These are phyloP conservation scores for Platyrinchus mystaceus DNA, from an alignment of 2,797 vertebrate genomes.

Conservation along the genomic window DNA sequence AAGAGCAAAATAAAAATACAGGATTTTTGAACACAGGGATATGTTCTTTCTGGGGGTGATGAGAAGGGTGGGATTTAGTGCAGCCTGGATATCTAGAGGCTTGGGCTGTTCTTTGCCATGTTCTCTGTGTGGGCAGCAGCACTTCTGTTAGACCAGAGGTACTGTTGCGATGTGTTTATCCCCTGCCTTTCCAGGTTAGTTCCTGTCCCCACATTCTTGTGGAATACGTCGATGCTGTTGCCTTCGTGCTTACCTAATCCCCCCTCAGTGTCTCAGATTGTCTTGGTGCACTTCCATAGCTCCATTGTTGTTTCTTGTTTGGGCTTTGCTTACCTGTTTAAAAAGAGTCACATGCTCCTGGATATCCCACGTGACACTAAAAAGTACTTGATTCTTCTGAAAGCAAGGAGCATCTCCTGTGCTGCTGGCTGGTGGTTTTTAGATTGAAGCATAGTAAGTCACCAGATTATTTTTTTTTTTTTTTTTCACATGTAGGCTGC, in stretches of 20 bases:
- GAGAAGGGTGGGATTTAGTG: background rate
- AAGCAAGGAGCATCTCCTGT: background rate
- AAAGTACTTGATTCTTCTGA: background rate
- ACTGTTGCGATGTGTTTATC: background rate
- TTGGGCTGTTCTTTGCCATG: background rate
- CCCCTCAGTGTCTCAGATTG: background rate
- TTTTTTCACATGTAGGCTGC: background rate
- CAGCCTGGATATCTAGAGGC: background rate
- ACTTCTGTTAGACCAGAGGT: background rate
- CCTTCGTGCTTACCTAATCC: background rate
- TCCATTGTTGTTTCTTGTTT: background rate
- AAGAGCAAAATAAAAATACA: background rate
- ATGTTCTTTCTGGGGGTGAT: rapidly evolving
- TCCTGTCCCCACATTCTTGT: background rate
- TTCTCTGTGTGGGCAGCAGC: background rate
- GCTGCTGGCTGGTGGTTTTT: background rate
- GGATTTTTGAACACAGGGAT: rapidly evolving
- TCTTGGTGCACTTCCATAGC: background rate
- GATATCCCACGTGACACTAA: background rate
- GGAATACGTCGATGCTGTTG: background rate
- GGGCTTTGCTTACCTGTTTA: background rate
- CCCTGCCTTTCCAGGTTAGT: background rate
- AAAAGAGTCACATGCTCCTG: background rate
- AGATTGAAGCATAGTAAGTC: background rate
- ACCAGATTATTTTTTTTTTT: background rate